These are phyloP conservation scores for Drosophila paracracens DNA, from an alignment of 2,888 invertebrate genomes.

Conservation along the genomic window DNA sequence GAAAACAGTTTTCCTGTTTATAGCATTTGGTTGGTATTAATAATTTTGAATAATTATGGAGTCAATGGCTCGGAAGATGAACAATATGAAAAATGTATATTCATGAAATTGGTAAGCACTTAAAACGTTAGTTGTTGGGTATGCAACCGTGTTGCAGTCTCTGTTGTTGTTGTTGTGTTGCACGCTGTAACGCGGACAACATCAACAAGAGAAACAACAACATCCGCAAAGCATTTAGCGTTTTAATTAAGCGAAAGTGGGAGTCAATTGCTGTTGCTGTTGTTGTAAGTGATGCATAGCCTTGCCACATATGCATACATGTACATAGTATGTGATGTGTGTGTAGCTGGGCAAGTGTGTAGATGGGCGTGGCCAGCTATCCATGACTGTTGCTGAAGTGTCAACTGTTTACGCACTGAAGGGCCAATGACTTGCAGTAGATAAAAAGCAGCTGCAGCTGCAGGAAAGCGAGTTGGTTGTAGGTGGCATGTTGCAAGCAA, in stretches of 20 bases:
- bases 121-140: constrained; percentile 12
- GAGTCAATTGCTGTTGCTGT: constrained; percentile 38
- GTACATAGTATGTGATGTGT: not conserved
- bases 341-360: not conserved
- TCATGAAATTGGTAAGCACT: constrained; percentile 15
- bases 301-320: not conserved
- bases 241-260: constrained; percentile 76
- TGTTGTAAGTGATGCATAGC: constrained; percentile 14
- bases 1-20: not conserved
- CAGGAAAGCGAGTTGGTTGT: not conserved
- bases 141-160: constrained; percentile 21
- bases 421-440: constrained; percentile 70
- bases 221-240: constrained; percentile 69
- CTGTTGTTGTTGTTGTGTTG: constrained; percentile 24
- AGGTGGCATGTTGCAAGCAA: constrained; percentile 34
- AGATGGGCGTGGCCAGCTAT: constrained; percentile 45
- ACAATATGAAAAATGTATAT: constrained; percentile 11
- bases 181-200: constrained; percentile 15
- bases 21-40: not conserved
- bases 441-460: constrained; percentile 7
- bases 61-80: constrained; percentile 4
- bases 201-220: constrained; percentile 34
- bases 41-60: constrained; percentile 1
- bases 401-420: constrained; percentile 61
- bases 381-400: constrained; percentile 59